phyloP scores from a whole-genome alignment of 2,888 invertebrate species.

The Drosophila anomelani region DNA sequence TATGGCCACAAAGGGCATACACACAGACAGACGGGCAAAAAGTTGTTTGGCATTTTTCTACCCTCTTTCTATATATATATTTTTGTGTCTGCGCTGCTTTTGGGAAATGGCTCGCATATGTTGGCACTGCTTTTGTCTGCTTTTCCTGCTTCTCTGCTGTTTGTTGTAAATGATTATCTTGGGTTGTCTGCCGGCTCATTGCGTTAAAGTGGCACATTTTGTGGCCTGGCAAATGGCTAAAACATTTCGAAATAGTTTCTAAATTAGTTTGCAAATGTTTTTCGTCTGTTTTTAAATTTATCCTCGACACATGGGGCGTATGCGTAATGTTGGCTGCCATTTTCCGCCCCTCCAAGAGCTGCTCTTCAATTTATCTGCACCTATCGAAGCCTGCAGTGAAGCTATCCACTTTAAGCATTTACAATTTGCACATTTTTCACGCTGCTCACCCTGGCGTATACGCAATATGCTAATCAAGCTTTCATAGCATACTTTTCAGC shows the following conservation, averaged over 20 bases:
- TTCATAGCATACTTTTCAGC: slow-evolving; percentile 65
- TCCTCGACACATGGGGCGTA: slow-evolving; percentile 51
- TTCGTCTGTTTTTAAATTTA: slow-evolving; percentile 25
- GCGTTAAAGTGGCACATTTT: slow-evolving; percentile 67
- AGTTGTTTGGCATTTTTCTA: slow-evolving; percentile 59
- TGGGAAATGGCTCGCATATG: slow-evolving; percentile 46
- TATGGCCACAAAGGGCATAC: slow-evolving; percentile 81
- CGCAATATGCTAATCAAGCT: slow-evolving; percentile 70
- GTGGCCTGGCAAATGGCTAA: slow-evolving; percentile 54
- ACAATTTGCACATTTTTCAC: slow-evolving; percentile 36
- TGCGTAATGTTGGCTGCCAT: slow-evolving; percentile 52
- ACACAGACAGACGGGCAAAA: slow-evolving; percentile 54
- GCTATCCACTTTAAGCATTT: slow-evolving; percentile 34
- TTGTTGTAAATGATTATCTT: slow-evolving; percentile 71
- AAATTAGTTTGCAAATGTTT: slow-evolving; percentile 77
- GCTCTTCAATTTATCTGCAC: slow-evolving; percentile 20
- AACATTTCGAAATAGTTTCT: slow-evolving; percentile 66
- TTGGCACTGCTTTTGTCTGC: slow-evolving; percentile 24
- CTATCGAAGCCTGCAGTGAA: slow-evolving; percentile 19
- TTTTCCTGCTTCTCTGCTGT: slow-evolving; percentile 24
- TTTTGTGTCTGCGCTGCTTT: slow-evolving; percentile 9
- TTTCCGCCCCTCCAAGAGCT: not conserved
- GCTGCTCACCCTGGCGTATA: slow-evolving; percentile 36
- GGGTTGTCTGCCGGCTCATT: slow-evolving; percentile 52
- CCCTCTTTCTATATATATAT: slow-evolving; percentile 18